Percentiles rank a stretch among this genome's conserved stretches.
Evolutionary conservation across 2,888 invertebrate species (phyloP).

Genomic region (Pristionchus entomophagus): DNA sequence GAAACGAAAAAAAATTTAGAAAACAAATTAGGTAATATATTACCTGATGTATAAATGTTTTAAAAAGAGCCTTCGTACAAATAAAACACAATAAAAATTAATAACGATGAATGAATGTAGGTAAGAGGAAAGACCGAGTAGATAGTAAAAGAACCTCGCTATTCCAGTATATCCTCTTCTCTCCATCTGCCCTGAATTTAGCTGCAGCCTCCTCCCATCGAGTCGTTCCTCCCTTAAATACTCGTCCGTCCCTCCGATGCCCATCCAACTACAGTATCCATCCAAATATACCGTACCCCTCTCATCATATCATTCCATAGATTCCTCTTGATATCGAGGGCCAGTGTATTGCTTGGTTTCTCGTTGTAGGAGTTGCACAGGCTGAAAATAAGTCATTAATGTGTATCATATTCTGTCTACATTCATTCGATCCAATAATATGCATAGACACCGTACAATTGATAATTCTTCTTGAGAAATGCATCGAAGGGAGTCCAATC

Average conservation of each 20-base stretch:
- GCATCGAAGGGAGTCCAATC: constrained; percentile 36
- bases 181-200: background rate
- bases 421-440: too few species aligned
- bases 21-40: background rate
- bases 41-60: too few species aligned
- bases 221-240: background rate
- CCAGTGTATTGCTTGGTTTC: background rate
- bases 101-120: too few species aligned
- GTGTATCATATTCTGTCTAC: background rate
- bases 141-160: background rate
- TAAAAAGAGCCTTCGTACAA: too few species aligned
- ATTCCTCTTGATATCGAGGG: background rate
- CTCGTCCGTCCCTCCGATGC: background rate
- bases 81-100: background rate
- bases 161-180: background rate
- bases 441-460: too few species aligned
- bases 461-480: background rate
- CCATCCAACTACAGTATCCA: too few species aligned
- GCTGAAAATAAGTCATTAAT: background rate
- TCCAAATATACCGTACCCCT: too few species aligned
- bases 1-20: background rate
- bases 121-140: too few species aligned
- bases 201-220: background rate
- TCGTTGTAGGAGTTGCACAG: background rate
- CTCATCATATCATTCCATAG: background rate